Evolutionary conservation across 37 sponge, comb jelly and placozoan genomes (phyloP), one percentile per base, ranked within the genome.

Genomic region (Dysidea cf. avara): DNA sequence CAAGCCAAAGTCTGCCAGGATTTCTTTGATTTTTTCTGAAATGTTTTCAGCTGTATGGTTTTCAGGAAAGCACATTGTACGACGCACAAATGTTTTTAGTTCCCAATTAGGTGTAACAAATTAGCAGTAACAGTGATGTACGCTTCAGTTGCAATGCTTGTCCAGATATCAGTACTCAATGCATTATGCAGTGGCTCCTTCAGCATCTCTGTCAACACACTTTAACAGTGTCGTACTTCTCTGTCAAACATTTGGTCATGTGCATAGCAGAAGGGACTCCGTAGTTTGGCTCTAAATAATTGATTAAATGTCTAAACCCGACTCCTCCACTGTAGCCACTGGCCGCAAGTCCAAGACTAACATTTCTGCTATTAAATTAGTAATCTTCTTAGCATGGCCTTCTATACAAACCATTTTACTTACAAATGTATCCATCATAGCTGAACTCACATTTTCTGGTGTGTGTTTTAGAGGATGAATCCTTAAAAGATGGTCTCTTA

Each of bases 101-200:
- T 55, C 58, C 73, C 73, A 72, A 22, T 39, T 22, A 7, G 16
- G 1, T 52, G 30, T 7, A 29, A 72, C 55, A 22, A 54, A 72
- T 72, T 56, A 22, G 58, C 57, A 20, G 37, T 72, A 14, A 72
- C 38, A 56, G 73, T 56, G 7, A 72, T 53, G 59, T 72, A 72
- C 14, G 73, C 73, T 56, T 72, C 39, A 28, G 33, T 55, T 17
- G 73, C 73, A 55, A 39, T 22, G 55, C 73, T 72, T 17, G 73
- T 56, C 73, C 73, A 72, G 30, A 72, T 53, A 55, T 72, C 73
- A 12, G 57, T 56, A 34, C 57, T 72, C 14, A 72, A 51, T 12
- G 73, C 73, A 25, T 55, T 20, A 13, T 55, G 46, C 9, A 43
- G 5, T 43, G 46, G 46, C 46, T 43, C 46, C 25, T 35, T 3